phyloP scores from a whole-genome alignment of 2,888 invertebrate genomes.

The Drosophila monieri region DNA sequence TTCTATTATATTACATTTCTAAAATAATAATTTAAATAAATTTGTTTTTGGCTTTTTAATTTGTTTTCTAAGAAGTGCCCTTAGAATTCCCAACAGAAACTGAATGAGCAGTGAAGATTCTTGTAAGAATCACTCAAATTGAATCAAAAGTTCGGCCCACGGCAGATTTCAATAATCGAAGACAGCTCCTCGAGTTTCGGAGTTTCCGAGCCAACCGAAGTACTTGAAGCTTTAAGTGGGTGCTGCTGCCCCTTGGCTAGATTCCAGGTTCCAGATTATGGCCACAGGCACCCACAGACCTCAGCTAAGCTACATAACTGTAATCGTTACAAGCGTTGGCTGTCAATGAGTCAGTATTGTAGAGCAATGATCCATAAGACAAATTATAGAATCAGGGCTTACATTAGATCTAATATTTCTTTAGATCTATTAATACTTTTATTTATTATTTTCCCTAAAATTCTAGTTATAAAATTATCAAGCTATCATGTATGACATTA shows the following conservation, averaged over 20 bases:
- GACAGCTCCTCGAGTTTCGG: conserved; percentile 49
- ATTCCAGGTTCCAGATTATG: conserved; percentile 43
- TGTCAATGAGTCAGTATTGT: conserved; percentile 9
- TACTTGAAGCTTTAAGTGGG: conserved; percentile 36
- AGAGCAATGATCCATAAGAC: background rate
- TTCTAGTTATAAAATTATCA: background rate
- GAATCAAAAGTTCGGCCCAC: conserved; percentile 58
- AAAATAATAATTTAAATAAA: background rate
- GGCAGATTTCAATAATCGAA: conserved; percentile 67
- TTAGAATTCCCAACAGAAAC: conserved; percentile 3
- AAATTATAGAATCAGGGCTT: conserved; percentile 32
- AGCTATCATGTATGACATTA: rapidly evolving
- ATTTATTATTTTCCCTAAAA: background rate
- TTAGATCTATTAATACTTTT: background rate
- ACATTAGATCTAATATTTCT: too few species aligned
- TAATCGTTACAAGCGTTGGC: conserved; percentile 71
- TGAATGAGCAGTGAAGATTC: conserved; percentile 13
- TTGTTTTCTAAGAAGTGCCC: background rate
- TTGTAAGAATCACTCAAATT: conserved; percentile 64
- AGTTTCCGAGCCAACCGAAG: conserved; percentile 11
- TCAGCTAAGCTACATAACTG: conserved; percentile 62
- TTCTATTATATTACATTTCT: background rate
- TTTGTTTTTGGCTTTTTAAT: background rate
- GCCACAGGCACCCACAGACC: conserved; percentile 68
- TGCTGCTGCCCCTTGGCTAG: conserved; percentile 38